Percentiles rank a stretch among this genome's conserved stretches.
These are phyloP conservation scores for Lordiphosa stackelbergi DNA, from an alignment of 1,140 invertebrate species.

Conservation along the genomic window DNA sequence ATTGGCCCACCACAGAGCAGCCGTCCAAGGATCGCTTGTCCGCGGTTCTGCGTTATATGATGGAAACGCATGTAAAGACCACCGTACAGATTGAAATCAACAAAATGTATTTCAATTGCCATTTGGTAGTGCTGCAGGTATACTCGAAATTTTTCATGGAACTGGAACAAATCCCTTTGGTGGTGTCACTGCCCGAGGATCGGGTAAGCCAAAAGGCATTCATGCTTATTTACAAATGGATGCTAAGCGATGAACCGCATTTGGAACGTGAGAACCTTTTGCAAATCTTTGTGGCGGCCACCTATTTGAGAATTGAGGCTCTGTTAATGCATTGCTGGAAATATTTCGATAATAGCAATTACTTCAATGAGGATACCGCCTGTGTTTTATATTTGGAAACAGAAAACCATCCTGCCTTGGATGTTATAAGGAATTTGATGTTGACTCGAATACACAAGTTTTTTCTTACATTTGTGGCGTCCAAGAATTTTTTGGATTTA, in stretches of 20 bases:
- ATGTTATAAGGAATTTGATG: constrained; percentile 80
- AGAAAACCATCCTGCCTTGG: constrained; percentile 63
- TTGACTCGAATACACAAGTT: constrained; percentile 85
- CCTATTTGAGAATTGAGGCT: constrained; percentile 84
- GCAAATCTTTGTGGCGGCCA: constrained; percentile 83
- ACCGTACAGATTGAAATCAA: constrained; percentile 61
- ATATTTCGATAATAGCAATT: constrained; percentile 81
- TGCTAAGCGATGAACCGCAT: constrained; percentile 83
- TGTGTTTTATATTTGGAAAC: constrained; percentile 82
- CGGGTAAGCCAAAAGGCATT: constrained; percentile 82
- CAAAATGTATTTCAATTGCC: constrained; percentile 61
- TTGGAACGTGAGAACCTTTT: constrained; percentile 83
- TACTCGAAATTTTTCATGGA: constrained; percentile 65
- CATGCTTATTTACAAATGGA: constrained; percentile 86
- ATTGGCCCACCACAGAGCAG: constrained; percentile 50
- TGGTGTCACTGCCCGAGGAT: constrained; percentile 29
- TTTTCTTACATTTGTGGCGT: constrained; percentile 84
- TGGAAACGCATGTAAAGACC: constrained; percentile 56
- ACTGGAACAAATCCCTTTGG: constrained; percentile 16
- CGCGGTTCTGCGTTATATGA: constrained; percentile 50
- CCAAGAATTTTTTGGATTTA: constrained; percentile 83
- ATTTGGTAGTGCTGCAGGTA: constrained; percentile 60
- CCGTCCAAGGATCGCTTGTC: constrained; percentile 33
- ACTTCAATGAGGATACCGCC: constrained; percentile 85
- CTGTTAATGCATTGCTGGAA: constrained; percentile 86